Percentiles rank a stretch among this genome's conserved stretches.
Conservation (phyloP, 2,888 invertebrate species). For the Odontomyia ornata region DNA sequence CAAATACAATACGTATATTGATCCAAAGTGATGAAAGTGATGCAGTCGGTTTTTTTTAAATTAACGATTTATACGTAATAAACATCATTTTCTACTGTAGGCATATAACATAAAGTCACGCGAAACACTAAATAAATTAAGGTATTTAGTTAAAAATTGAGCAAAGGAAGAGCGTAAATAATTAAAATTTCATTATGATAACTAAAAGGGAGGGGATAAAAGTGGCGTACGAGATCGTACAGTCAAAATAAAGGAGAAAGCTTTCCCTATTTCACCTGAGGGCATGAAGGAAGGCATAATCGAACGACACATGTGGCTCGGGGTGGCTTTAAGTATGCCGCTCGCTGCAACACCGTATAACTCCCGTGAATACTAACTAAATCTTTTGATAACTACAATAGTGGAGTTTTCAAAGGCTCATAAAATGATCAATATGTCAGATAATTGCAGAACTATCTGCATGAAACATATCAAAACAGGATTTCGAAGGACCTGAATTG, state of each 20-base stretch:
- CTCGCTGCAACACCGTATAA: slow-evolving; percentile 55
- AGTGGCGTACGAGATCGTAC: slow-evolving; percentile 73
- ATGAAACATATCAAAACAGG: slow-evolving; percentile 69
- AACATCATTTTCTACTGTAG: too few species aligned
- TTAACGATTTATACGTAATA: too few species aligned
- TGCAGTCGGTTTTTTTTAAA: too few species aligned
- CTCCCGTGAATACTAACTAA: slow-evolving; percentile 54
- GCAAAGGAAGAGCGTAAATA: too few species aligned
- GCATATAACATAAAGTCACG: too few species aligned
- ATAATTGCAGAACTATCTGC: slow-evolving; percentile 63
- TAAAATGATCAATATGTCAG: slow-evolving; percentile 59
- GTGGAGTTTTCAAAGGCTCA: slow-evolving; percentile 58
- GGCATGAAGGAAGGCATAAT: slow-evolving; percentile 62
- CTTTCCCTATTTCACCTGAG: slow-evolving; percentile 66
- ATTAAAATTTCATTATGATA: too few species aligned
- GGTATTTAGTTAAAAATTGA: too few species aligned
- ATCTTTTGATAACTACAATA: slow-evolving; percentile 60
- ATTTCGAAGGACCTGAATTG: slow-evolving; percentile 69
- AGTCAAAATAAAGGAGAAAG: slow-evolving; percentile 74
- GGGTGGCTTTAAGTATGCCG: slow-evolving; percentile 59
- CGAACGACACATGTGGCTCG: slow-evolving; percentile 63
- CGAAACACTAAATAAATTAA: too few species aligned
- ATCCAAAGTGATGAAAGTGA: too few species aligned
- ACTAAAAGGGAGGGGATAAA: slow-evolving; percentile 71
- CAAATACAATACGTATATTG: too few species aligned